Evolutionary conservation across 2,797 vertebrate species (phyloP).

Genomic region (Chaetophractus vellerosus): DNA sequence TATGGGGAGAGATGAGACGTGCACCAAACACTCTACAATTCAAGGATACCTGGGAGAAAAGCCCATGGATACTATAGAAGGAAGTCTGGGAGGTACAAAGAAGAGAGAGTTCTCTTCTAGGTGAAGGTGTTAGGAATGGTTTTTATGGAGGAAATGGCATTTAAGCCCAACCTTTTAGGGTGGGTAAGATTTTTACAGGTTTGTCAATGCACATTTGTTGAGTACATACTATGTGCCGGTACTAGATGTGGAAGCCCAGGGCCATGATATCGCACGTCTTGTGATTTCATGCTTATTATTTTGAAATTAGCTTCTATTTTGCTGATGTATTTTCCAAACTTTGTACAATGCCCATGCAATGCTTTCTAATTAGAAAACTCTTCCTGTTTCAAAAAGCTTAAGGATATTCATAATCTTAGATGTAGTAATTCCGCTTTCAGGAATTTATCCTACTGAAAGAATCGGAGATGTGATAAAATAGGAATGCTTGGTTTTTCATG

Average conservation of each 20-base stretch:
- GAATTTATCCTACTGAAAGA: background rate
- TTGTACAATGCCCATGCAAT: background rate
- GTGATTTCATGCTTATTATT: background rate
- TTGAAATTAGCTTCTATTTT: background rate
- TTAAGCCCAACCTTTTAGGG: background rate
- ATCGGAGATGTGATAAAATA: background rate
- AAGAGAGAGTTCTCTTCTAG: background rate
- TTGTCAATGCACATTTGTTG: background rate
- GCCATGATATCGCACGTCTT: background rate
- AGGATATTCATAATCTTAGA: background rate
- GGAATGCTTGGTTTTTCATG: background rate
- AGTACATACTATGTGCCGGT: background rate
- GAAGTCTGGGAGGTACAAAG: background rate
- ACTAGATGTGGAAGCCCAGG: background rate
- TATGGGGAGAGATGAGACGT: background rate
- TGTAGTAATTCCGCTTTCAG: background rate
- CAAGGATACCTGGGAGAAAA: background rate
- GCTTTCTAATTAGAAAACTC: background rate
- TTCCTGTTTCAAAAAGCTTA: background rate
- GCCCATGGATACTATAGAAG: background rate
- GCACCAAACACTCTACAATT: background rate
- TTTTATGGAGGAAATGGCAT: background rate
- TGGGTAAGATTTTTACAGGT: background rate
- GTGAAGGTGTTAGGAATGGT: background rate
- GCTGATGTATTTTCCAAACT: background rate